Evolutionary conservation across 1,140 invertebrate genomes (phyloP).

Genomic region (Sarcophaga bullata): DNA sequence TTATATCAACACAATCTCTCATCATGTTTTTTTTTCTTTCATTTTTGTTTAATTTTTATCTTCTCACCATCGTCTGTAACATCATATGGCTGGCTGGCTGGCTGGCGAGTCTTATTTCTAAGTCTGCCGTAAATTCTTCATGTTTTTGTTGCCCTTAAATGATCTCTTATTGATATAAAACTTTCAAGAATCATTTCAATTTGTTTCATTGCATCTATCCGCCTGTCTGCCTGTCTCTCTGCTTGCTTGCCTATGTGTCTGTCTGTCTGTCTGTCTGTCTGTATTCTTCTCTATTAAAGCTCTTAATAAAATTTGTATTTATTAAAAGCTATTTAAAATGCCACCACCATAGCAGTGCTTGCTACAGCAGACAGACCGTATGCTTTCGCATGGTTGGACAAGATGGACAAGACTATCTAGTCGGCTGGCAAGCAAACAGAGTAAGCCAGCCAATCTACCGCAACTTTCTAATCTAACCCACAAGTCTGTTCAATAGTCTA

Average conservation of each 20-base stretch:
- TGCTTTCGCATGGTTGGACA: not conserved
- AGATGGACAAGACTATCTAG: not conserved
- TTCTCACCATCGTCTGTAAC: not conserved
- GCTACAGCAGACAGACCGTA: not conserved
- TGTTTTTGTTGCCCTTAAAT: conserved; percentile 3
- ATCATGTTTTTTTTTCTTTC: no score
- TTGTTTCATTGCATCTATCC: not conserved
- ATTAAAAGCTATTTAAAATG: conserved; percentile 37
- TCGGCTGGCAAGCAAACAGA: not conserved
- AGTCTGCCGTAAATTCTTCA: not conserved
- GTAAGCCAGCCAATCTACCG: not conserved
- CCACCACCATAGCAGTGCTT: not conserved
- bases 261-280: not conserved
- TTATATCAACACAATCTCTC: no score
- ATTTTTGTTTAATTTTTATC: conserved; percentile 17
- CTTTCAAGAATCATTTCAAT: conserved; percentile 36
- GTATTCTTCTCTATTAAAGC: not conserved
- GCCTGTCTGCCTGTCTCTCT: not conserved
- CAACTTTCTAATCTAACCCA: conserved; percentile 36
- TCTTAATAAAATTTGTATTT: conserved; percentile 32
- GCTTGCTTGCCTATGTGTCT: not conserved
- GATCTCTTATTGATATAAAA: conserved; percentile 26
- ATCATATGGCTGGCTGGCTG: not conserved
- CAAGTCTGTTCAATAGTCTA: not conserved
- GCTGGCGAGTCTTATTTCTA: not conserved